Evolutionary conservation across 1,140 invertebrate genomes (phyloP), one percentile per base, ranked within the genome.

Genomic region (Babylonia areolata): DNA sequence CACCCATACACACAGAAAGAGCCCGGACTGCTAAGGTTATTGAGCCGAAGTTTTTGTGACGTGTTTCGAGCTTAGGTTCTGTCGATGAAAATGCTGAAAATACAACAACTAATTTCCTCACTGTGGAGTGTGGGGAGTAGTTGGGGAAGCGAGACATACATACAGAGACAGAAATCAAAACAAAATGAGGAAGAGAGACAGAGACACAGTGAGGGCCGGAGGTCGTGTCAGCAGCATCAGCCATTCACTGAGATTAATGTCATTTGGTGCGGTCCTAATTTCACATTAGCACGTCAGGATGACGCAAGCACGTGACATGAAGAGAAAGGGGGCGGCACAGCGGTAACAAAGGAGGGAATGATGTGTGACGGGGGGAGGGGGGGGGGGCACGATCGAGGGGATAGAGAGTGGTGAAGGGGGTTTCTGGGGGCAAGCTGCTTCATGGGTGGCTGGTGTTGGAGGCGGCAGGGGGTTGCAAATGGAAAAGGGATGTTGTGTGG

Each of bases 231-330:
- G 64, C 64, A n/a, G 28, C 28, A 28, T 69, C 64, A 28, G 64
- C 64, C 64, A 69, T n/a, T 69, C 64, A n/a, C 64, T 69, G 64
- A 15, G 64, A 69, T n/a, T 69, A 69, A 69, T 69, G 64, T 69
- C 64, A 69, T 69, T 69, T 69, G 17, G 11, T 69, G 64, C 64
- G 64, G 64, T n/a, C 64, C 64, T 69, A n/a, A 69, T 69, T 69
- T 69, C 64, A n/a, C 64, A 28, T 69, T 69, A 69, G 64, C 64
- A 69, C 64, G 17, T 69, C 64, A 15, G 11, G 64, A 17, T 69
- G 17, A 15, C 17, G 11, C 64, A 5, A 17, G 64, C 64, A 69
- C 64, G 64, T 69, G 17, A n/a, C 11, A 69, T 5, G 64, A n/a
- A 28, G 64, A n/a, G n/a, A n/a, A n/a, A 69, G 28, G 17, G 28